These are phyloP conservation scores for Cataglyphis rosenhaueri DNA, from an alignment of 2,888 invertebrate genomes.

Conservation along the genomic window DNA sequence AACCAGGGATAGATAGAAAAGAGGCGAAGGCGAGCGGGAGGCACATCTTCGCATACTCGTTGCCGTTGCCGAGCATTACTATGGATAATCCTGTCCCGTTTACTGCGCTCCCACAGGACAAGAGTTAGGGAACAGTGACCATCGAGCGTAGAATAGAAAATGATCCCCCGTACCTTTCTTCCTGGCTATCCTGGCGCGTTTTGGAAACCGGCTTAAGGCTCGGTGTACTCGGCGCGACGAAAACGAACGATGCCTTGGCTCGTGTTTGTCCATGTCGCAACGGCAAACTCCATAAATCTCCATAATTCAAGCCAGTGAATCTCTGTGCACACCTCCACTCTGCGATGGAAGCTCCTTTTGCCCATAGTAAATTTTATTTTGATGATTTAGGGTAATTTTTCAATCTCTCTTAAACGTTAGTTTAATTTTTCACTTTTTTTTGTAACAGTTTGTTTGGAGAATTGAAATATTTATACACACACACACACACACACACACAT, in stretches of 20 bases:
- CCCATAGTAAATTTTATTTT: constrained; percentile 29
- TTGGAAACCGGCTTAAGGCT: constrained; percentile 44
- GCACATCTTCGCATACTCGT: constrained; percentile 10
- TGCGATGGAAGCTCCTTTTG: not conserved
- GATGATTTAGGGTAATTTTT: constrained; percentile 15
- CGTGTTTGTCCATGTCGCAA: constrained; percentile 24
- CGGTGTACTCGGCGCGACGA: constrained; percentile 42
- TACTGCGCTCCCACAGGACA: constrained; percentile 59
- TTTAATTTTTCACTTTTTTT: not conserved
- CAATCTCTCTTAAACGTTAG: not conserved
- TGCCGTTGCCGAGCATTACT: constrained; percentile 70
- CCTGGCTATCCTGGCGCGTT: constrained; percentile 9
- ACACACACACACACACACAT: too few relatives aligned
- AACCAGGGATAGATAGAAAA: not conserved
- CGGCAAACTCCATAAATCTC: constrained; percentile 41
- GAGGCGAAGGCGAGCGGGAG: not conserved
- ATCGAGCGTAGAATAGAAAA: constrained; percentile 62
- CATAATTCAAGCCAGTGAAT: constrained; percentile 41
- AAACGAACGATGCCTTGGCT: constrained; percentile 29
- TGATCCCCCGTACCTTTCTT: constrained; percentile 53
- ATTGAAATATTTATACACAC: not conserved
- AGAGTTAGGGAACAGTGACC: constrained; percentile 54
- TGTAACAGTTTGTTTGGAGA: not conserved
- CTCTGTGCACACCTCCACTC: constrained; percentile 12
- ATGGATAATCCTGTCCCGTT: constrained; percentile 79